Evolutionary conservation across 2,797 vertebrate genomes (phyloP), one percentile per base, ranked within the genome.

Genomic region (Poecilia velifera): DNA sequence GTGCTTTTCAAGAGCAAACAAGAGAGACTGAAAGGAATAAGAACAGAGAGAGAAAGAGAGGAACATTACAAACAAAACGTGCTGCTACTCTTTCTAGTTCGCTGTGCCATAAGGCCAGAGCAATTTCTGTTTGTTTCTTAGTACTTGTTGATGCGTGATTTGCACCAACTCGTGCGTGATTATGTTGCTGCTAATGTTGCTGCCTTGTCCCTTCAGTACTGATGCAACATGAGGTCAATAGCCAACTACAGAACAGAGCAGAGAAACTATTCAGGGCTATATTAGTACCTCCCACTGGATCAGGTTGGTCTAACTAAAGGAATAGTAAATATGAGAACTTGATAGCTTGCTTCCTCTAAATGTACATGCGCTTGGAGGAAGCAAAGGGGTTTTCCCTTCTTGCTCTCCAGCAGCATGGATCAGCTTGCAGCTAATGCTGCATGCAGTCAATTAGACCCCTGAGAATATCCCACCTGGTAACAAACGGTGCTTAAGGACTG

Each of bases 381-480:
- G 51, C 51, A 2, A 57, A 36, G 66, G 78, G 79, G 66, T 73
- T 87, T 88, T 85, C 74, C 57, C 31, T 28, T 34, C 55, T 68
- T n/a, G 55, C 53, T 62, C 41, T 64, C 51, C 53, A 78, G 71
- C 6, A 49, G 70, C 55, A 53, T 53, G 41, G 82, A 83, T 90
- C 78, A 59, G 70, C 41, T 87, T 86, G 66, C 84, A 36, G 45
- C 72, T 80, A 77, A 68, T 70, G 10, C 74, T 75, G 36, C 76
- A 62, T 18, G 34, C 73, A 73, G 79, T 81, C 81, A 80, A 57
- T 71, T 72, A 76, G 74, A 86, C 39, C 47, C 57, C 39, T 92
- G 90, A 85, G 91, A 92, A 91, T 77, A 66, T 83, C 74, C 74
- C 87, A 94, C 87, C 86, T 91, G 91, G 79, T 80, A 77, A 85